Conservation (phyloP, 2,113 vertebrate genomes). For the Vombatus ursinus region DNA sequence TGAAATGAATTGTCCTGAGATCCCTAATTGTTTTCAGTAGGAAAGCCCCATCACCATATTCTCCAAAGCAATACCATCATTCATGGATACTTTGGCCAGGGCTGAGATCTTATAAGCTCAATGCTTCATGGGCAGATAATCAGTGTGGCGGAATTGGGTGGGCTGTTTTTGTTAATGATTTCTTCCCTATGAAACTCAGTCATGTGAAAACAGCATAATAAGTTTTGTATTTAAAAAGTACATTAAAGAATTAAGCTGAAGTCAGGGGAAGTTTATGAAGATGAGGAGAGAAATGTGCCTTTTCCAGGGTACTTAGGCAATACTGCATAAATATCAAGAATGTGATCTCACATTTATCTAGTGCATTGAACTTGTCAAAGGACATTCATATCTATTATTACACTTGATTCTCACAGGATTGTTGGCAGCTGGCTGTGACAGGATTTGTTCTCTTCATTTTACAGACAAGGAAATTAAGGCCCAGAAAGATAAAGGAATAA, state of each 20-base stretch:
- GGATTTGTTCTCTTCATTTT: neutral
- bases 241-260: neutral
- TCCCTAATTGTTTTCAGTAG: neutral
- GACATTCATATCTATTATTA: neutral
- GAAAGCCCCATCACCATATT: neutral
- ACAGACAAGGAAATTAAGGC: neutral
- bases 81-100: conserved; percentile 50
- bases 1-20: neutral
- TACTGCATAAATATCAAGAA: neutral
- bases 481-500: neutral
- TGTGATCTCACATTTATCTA: neutral
- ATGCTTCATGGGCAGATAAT: conserved; percentile 36
- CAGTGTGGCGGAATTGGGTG: neutral
- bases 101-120: conserved; percentile 40
- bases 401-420: neutral
- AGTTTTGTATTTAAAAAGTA: neutral
- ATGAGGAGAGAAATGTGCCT: neutral
- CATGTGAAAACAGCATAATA: neutral
- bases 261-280: neutral
- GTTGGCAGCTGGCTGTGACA: neutral
- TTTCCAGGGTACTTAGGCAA: conserved; percentile 9
- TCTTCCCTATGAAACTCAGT: conserved; percentile 2
- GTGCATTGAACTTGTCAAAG: neutral
- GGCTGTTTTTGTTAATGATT: neutral
- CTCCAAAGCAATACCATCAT: conserved; percentile 23